A percentile compares a stretch with the other conserved stretches of the same genome.
phyloP scores from a whole-genome alignment of 2,797 vertebrate genomes.

The Mormyrops attenuatus region DNA sequence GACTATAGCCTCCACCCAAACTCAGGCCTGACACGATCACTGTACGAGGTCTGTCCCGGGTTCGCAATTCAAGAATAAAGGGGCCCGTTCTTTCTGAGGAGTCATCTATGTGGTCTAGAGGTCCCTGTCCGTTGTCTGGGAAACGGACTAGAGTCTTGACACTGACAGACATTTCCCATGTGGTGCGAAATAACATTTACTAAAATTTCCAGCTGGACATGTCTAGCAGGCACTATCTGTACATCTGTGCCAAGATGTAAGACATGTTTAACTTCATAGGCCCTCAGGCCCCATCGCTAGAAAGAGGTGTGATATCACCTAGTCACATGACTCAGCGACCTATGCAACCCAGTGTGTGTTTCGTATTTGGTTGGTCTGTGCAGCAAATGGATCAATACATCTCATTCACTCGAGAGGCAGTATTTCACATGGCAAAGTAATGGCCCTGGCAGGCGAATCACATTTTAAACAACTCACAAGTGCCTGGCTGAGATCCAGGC shows the following conservation, averaged over 20 bases:
- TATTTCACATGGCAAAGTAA: not conserved
- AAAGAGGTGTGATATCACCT: not conserved
- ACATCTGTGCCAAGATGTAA: not conserved
- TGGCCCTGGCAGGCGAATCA: not conserved
- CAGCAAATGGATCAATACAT: not conserved
- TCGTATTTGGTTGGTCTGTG: not conserved
- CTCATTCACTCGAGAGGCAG: not conserved
- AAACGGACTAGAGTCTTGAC: not conserved
- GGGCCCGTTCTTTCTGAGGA: not conserved
- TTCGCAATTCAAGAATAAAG: not conserved
- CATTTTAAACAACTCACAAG: constrained; percentile 2
- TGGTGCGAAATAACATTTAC: constrained; percentile 2
- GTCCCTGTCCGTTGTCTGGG: not conserved
- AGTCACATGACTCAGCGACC: not conserved
- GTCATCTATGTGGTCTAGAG: not conserved
- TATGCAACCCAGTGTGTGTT: not conserved
- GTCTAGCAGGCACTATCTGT: not conserved
- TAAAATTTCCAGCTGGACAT: not conserved
- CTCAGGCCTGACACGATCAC: not conserved
- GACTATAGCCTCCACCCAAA: not conserved
- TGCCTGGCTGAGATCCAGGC: not conserved
- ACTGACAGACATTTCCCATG: constrained; percentile 14
- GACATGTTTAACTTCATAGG: not conserved
- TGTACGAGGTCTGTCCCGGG: not conserved
- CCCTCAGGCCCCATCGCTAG: not conserved